Evolutionary conservation across 1,140 invertebrate species (phyloP), one percentile per base, ranked within the genome.

Genomic region (Drosophila hydei): DNA sequence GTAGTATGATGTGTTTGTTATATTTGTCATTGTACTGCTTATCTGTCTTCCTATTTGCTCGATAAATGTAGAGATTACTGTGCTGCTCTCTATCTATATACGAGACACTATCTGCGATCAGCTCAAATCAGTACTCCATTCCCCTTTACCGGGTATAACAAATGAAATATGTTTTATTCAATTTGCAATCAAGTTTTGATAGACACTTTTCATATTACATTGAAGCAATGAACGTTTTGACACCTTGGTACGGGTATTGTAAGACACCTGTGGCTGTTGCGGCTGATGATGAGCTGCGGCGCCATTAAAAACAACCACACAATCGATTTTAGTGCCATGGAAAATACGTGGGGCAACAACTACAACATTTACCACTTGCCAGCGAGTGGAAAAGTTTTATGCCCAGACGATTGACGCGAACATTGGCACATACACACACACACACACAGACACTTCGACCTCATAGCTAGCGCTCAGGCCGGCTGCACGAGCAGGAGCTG

Each of bases 371-470:
- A 23, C 59, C 38, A 69, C 36, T 62, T 54, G 21, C 19, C 25
- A 25, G 19, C 14, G 36, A 58, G 52, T 52, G 45, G 56, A 69
- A 43, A 52, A 55, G 40, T 62, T 62, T 48, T 62, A 21, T 48
- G 42, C 40, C 48, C 59, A 63, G 67, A 55, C 59, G 50, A 62
- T 69, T 54, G 65, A 47, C 50, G 42, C 50, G 58, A 36, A 30
- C 14, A 38, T 43, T 25, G 58, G 36, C 18, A 38, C 51, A 36
- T 23, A 33, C 12, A 19, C 21, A 36, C 14, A 12, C 3, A 42
- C 12, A 8, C 9, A 8, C 45, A 14, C 18, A n/a, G n/a, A n/a
- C n/a, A n/a, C n/a, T n/a, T n/a, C n/a, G n/a, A n/a, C n/a, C n/a
- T n/a, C n/a, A n/a, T n/a, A n/a, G n/a, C n/a, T n/a, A n/a, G n/a